These are phyloP conservation scores for Taenaris catops DNA, from an alignment of 2,888 invertebrate species.

Conservation along the genomic window DNA sequence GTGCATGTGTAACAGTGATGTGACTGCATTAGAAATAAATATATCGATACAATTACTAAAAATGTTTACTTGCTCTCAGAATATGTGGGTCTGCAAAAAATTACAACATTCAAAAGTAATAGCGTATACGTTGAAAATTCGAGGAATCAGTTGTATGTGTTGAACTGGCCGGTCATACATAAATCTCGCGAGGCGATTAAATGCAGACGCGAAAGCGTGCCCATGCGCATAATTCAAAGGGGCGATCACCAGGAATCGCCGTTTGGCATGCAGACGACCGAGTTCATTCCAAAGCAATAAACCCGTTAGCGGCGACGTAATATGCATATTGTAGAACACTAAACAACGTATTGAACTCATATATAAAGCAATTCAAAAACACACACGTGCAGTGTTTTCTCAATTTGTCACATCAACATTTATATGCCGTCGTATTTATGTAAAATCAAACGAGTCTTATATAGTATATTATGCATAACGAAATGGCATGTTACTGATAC, in stretches of 20 bases:
- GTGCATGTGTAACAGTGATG: constrained; percentile 32
- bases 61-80: neutral
- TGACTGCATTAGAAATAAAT: constrained; percentile 18
- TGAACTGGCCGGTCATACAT: constrained; percentile 50
- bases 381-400: neutral
- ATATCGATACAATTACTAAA: constrained; percentile 9
- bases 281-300: constrained; percentile 67
- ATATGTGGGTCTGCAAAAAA: neutral
- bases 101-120: constrained; percentile 11
- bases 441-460: no score
- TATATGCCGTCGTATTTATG: no score
- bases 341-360: constrained; percentile 30
- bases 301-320: constrained; percentile 69
- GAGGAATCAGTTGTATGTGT: constrained; percentile 60
- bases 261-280: constrained; percentile 70
- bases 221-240: constrained; percentile 73
- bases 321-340: constrained; percentile 56
- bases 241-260: constrained; percentile 72
- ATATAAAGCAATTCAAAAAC: constrained; percentile 7
- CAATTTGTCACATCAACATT: no score
- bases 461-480: no score
- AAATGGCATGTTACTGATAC: no score
- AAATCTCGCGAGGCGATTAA: constrained; percentile 65
- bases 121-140: constrained; percentile 35
- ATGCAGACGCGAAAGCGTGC: constrained; percentile 66